Conservation (phyloP, 23 tunicate species). For the Styela clava region DNA sequence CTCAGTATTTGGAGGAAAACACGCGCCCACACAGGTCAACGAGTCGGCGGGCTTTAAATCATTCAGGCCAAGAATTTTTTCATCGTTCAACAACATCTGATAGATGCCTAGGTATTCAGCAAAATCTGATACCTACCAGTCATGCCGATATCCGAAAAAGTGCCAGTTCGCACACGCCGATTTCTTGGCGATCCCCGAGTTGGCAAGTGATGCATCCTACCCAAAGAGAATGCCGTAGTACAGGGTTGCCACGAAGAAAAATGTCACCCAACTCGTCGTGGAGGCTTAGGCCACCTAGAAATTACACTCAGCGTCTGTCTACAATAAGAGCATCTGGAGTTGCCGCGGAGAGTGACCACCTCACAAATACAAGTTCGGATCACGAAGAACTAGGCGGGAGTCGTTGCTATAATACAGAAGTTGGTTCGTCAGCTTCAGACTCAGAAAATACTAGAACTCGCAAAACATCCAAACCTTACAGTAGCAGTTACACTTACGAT, state of each 20-base stretch:
- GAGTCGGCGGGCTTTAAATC: not conserved
- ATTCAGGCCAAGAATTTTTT: not conserved
- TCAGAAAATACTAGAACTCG: too few species aligned
- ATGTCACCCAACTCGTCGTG: not conserved
- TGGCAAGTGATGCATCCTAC: not conserved
- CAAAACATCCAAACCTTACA: too few species aligned
- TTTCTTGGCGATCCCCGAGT: slow-evolving; percentile 6
- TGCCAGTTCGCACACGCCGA: slow-evolving; percentile 6
- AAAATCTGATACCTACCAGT: not conserved
- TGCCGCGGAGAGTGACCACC: slow-evolving; percentile 12
- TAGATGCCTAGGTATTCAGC: not conserved
- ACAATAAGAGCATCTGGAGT: slow-evolving; percentile 30
- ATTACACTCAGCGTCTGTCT: slow-evolving; percentile 18
- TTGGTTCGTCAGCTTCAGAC: slow-evolving; percentile 12
- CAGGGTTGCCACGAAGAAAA: slow-evolving; percentile 20
- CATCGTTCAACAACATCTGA: not conserved
- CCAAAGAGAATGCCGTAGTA: slow-evolving; percentile 20
- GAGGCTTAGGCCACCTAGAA: not conserved
- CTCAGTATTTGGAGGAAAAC: not conserved
- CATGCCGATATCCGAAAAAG: not conserved
- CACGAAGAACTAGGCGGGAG: slow-evolving; percentile 19
- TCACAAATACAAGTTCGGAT: not conserved
- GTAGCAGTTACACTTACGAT: too few species aligned
- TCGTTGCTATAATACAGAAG: slow-evolving; percentile 30
- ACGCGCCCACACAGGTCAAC: not conserved